These are phyloP conservation scores for Ctenoplectra terminalis DNA, from an alignment of 1,140 invertebrate genomes.

Conservation along the genomic window DNA sequence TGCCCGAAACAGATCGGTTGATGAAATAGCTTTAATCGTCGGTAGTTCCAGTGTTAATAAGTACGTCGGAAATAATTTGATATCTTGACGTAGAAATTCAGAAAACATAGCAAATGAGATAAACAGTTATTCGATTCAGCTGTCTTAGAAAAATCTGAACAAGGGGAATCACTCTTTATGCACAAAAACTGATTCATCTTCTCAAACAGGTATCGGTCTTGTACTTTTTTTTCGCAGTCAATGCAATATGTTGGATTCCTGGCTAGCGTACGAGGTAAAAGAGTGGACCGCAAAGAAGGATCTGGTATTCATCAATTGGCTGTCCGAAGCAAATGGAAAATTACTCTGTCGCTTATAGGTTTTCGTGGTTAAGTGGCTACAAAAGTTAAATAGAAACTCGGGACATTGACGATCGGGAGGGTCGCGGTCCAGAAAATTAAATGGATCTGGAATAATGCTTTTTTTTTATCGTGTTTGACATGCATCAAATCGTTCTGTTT, in stretches of 20 bases:
- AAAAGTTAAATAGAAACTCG: conserved; percentile 43
- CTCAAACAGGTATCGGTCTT: not conserved
- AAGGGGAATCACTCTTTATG: not conserved
- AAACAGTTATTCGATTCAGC: too few relatives aligned
- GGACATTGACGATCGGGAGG: not conserved
- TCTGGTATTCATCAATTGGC: conserved; percentile 19
- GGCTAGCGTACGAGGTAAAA: not conserved
- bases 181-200: not conserved
- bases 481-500: conserved; percentile 7
- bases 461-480: not conserved
- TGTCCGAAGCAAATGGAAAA: conserved; percentile 40
- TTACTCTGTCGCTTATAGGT: conserved; percentile 38
- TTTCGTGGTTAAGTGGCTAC: conserved; percentile 36
- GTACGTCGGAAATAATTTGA: too few relatives aligned
- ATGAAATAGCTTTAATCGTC: too few relatives aligned
- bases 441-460: not conserved
- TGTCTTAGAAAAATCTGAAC: not conserved
- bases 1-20: too few relatives aligned
- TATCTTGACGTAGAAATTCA: too few relatives aligned
- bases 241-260: not conserved
- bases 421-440: conserved; percentile 22
- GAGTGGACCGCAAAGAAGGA: conserved; percentile 16
- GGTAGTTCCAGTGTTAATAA: too few relatives aligned
- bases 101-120: too few relatives aligned
- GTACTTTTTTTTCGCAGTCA: not conserved